These are phyloP conservation scores for Hypotaenidia philippensis DNA, from an alignment of 2,797 vertebrate species.

Conservation along the genomic window DNA sequence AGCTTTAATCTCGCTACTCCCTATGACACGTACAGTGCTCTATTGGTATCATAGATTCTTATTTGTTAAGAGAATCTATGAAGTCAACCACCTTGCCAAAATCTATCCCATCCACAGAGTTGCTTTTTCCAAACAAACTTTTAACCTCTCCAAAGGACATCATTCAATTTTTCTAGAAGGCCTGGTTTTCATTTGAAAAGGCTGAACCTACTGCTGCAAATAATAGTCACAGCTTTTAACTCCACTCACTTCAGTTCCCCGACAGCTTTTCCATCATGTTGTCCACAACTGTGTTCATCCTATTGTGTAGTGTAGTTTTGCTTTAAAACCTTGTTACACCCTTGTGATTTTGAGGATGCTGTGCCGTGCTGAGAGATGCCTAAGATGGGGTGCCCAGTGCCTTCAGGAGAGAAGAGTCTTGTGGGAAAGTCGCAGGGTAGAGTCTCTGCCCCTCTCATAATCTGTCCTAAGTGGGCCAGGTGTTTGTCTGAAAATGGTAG, in stretches of 20 bases:
- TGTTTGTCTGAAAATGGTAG: background rate
- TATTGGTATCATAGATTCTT: background rate
- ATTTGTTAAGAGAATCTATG: background rate
- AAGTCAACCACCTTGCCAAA: background rate
- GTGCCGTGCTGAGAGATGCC: background rate
- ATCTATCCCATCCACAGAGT: background rate
- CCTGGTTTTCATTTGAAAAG: conserved; percentile 10
- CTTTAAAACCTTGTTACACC: background rate
- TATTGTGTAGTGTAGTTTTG: background rate
- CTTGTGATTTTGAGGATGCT: background rate
- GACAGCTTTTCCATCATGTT: background rate
- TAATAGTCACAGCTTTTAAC: background rate
- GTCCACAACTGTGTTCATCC: background rate
- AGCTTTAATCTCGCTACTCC: background rate
- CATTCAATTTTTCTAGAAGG: background rate
- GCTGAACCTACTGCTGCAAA: background rate
- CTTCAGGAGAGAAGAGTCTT: background rate
- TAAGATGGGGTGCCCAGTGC: background rate
- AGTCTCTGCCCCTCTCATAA: background rate
- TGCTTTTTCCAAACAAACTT: background rate
- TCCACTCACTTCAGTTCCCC: background rate
- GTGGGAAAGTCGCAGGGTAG: background rate
- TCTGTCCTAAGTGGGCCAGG: background rate
- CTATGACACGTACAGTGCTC: background rate
- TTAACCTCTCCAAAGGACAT: background rate